phyloP scores from a whole-genome alignment of 2,888 invertebrate genomes.

The Microplitis deprimator region DNA sequence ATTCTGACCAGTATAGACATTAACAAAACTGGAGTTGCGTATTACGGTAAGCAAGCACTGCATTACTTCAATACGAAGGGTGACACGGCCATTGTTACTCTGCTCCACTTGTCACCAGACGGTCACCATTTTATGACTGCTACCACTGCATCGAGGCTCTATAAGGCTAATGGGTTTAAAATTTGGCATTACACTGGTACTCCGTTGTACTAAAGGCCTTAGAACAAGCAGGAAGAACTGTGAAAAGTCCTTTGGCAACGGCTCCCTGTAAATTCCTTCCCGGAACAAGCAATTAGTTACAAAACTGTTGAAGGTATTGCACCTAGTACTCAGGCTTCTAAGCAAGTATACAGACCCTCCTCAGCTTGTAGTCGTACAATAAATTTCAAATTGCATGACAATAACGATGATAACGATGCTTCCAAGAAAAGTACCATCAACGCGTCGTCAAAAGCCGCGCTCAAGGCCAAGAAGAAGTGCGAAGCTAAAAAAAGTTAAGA shows the following conservation, averaged over 20 bases:
- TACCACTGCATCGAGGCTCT: slow-evolving; percentile 93
- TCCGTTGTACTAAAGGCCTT: slow-evolving; percentile 82
- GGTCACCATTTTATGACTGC: slow-evolving; percentile 95
- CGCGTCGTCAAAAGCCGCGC: slow-evolving; percentile 79
- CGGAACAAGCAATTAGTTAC: slow-evolving; percentile 79
- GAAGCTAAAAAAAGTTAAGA: no score
- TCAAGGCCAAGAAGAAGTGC: no score
- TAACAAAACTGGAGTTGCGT: slow-evolving; percentile 94
- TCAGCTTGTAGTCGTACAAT: slow-evolving; percentile 80
- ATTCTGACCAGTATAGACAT: slow-evolving; percentile 91
- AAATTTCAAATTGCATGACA: slow-evolving; percentile 80
- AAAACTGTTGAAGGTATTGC: slow-evolving; percentile 80
- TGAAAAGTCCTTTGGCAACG: slow-evolving; percentile 88
- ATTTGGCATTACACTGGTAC: slow-evolving; percentile 93
- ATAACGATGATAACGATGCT: slow-evolving; percentile 74
- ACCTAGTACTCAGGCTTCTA: slow-evolving; percentile 74
- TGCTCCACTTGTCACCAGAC: slow-evolving; percentile 93
- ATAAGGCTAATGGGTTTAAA: slow-evolving; percentile 93
- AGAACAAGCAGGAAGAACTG: slow-evolving; percentile 82
- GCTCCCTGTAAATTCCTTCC: slow-evolving; percentile 77
- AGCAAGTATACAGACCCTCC: slow-evolving; percentile 80
- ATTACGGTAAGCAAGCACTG: slow-evolving; percentile 96
- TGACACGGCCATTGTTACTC: slow-evolving; percentile 84
- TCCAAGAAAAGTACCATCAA: slow-evolving; percentile 57
- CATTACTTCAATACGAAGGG: slow-evolving; percentile 91